Percentiles rank a stretch among this genome's conserved stretches.
These are phyloP conservation scores for Silurus glanis DNA, from an alignment of 2,113 vertebrate genomes.

Conservation along the genomic window DNA sequence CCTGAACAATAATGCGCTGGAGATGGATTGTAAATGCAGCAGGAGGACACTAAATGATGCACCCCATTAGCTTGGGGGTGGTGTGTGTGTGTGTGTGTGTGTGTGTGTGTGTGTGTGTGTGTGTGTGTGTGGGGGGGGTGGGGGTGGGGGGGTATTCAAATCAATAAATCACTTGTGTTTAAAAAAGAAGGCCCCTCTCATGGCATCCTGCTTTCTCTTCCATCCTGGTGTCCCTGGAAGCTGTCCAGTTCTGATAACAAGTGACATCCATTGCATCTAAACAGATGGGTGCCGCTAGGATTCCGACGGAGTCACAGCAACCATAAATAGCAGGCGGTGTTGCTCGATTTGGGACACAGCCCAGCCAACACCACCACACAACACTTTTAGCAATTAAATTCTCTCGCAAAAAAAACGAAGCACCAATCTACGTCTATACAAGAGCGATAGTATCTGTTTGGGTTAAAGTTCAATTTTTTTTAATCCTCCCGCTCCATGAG, in stretches of 20 bases:
- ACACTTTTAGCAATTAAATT: not conserved
- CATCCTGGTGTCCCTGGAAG: conserved; percentile 60
- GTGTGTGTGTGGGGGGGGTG: too few relatives aligned
- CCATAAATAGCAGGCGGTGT: conserved; percentile 4
- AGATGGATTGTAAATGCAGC: conserved; percentile 77
- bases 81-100: too few relatives aligned
- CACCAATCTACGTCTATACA: not conserved
- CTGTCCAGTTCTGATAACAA: conserved; percentile 48
- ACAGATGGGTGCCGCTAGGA: conserved; percentile 44
- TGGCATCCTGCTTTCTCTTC: conserved; percentile 1
- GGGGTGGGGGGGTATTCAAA: conserved; percentile 71
- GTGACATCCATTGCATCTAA: conserved; percentile 27
- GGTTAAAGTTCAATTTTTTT: not conserved
- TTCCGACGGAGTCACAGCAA: conserved; percentile 1
- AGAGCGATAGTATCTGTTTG: not conserved
- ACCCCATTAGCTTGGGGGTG: conserved; percentile 63
- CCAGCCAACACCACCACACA: not conserved
- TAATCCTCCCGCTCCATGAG: too few relatives aligned
- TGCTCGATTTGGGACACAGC: conserved; percentile 4
- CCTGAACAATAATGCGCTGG: conserved; percentile 68
- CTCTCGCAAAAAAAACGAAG: not conserved
- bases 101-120: too few relatives aligned
- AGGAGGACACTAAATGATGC: conserved; percentile 66
- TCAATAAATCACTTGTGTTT: conserved; percentile 63
- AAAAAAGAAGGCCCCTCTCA: not conserved